These are phyloP conservation scores for Magallana gigas DNA, from an alignment of 1,140 invertebrate species.

Conservation along the genomic window DNA sequence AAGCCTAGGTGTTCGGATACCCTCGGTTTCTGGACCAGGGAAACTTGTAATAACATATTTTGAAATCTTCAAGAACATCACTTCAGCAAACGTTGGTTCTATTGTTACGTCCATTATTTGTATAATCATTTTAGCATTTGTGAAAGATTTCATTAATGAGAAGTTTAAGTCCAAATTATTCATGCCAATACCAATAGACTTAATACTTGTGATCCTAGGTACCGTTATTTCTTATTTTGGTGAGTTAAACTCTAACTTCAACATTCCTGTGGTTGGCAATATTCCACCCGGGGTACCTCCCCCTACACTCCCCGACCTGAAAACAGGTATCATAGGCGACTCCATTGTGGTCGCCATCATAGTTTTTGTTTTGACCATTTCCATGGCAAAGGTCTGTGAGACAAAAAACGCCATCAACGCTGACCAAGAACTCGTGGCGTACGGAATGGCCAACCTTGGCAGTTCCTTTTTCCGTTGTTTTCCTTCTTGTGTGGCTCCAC, in stretches of 20 bases:
- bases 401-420: slow-evolving; percentile 76
- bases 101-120: slow-evolving; percentile 85
- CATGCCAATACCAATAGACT: slow-evolving; percentile 91
- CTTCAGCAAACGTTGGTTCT: slow-evolving; percentile 73
- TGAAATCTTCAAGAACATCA: slow-evolving; percentile 71
- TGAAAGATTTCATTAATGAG: slow-evolving; percentile 90
- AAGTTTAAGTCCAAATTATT: slow-evolving; percentile 84
- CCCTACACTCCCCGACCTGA: slow-evolving; percentile 60
- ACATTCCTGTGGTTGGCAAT: slow-evolving; percentile 77
- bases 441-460: slow-evolving; percentile 78
- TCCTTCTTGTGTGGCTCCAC: slow-evolving; percentile 87
- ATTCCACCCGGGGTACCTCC: slow-evolving; percentile 78
- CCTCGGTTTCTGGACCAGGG: slow-evolving; percentile 56
- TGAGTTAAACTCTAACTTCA: slow-evolving; percentile 72
- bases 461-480: slow-evolving; percentile 81
- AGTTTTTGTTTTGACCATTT: slow-evolving; percentile 75
- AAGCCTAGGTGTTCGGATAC: slow-evolving; percentile 85
- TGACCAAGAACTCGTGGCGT: slow-evolving; percentile 81
- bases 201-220: slow-evolving; percentile 83
- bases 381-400: slow-evolving; percentile 78
- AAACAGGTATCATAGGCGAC: slow-evolving; percentile 50
- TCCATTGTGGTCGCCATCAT: slow-evolving; percentile 72
- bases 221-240: slow-evolving; percentile 77
- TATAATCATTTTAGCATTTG: slow-evolving; percentile 85
- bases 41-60: slow-evolving; percentile 71